Evolutionary conservation across 2,888 invertebrate species (phyloP).

Genomic region (Rapana venosa): DNA sequence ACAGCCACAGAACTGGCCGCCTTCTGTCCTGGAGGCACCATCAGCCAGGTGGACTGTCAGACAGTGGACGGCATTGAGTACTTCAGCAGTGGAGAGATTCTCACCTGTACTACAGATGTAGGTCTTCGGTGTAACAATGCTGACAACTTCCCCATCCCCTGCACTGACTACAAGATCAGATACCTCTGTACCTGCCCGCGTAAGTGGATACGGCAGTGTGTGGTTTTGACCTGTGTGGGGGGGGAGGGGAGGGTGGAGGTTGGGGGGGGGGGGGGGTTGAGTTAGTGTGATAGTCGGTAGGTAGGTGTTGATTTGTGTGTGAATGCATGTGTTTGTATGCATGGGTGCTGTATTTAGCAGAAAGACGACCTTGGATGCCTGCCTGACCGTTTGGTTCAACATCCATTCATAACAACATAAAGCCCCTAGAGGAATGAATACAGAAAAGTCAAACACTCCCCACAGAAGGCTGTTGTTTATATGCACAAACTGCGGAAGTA

Average conservation of each 20-base stretch:
- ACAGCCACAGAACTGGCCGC: constrained; percentile 47
- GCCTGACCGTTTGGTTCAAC: too few relatives aligned
- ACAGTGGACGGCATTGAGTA: constrained; percentile 56
- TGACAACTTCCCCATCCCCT: constrained; percentile 60
- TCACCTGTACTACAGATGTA: constrained; percentile 80
- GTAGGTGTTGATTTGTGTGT: neutral
- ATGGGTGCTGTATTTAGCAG: too few relatives aligned
- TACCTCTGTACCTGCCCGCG: constrained; percentile 50
- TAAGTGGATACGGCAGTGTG: constrained; percentile 3
- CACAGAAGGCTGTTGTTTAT: too few relatives aligned
- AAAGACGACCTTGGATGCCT: too few relatives aligned
- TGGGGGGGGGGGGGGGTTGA: neutral
- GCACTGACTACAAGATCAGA: constrained; percentile 68
- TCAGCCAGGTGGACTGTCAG: constrained; percentile 59
- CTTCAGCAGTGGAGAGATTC: constrained; percentile 53
- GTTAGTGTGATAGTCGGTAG: too few relatives aligned
- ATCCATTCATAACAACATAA: too few relatives aligned
- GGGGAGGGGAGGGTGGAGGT: neutral
- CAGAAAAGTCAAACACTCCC: too few relatives aligned
- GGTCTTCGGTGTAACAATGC: constrained; percentile 81
- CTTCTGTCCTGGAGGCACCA: constrained; percentile 59
- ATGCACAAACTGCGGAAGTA: too few relatives aligned
- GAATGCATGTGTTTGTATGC: neutral
- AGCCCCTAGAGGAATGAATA: too few relatives aligned
- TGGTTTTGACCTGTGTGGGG: neutral